Evolutionary conservation across 2,888 invertebrate species (phyloP).

Genomic region (Deilephila porcellus): DNA sequence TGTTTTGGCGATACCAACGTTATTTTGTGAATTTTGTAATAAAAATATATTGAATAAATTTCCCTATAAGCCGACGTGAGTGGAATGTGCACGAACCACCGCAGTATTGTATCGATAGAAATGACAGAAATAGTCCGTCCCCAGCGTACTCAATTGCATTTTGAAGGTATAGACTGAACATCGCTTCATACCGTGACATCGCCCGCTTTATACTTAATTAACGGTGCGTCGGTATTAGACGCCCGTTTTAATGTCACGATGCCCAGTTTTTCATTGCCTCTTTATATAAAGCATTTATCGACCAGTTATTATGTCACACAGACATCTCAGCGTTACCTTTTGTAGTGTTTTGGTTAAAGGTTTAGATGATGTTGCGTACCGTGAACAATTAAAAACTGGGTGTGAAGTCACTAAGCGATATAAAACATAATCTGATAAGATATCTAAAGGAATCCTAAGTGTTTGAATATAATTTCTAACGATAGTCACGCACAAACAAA

Average conservation of each 20-base stretch:
- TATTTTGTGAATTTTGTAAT: background rate
- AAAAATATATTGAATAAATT: background rate
- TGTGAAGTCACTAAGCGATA: conserved; percentile 18
- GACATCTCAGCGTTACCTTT: conserved; percentile 9
- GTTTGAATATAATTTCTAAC: conserved; percentile 36
- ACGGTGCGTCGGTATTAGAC: background rate
- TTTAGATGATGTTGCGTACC: background rate
- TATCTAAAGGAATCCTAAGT: background rate
- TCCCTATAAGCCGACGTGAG: background rate
- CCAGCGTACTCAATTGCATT: conserved; percentile 57
- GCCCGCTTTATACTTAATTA: conserved; percentile 4
- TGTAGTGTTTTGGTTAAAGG: background rate
- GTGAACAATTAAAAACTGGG: conserved; percentile 25
- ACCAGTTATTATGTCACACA: background rate
- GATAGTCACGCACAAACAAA: conserved; percentile 69
- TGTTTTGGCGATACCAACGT: conserved; percentile 12
- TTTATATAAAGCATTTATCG: conserved; percentile 12
- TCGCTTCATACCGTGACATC: conserved; percentile 26
- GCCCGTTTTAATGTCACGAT: conserved; percentile 11
- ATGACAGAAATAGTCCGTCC: conserved; percentile 61
- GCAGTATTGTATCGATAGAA: conserved; percentile 29
- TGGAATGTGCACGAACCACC: conserved; percentile 9
- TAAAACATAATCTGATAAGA: conserved; percentile 11
- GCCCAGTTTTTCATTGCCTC: conserved; percentile 25
- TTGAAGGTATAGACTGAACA: conserved; percentile 56